Percentiles rank a stretch among this genome's conserved stretches.
Evolutionary conservation across 2,888 invertebrate genomes (phyloP).

Genomic region (Dicranocentrus wangi): DNA sequence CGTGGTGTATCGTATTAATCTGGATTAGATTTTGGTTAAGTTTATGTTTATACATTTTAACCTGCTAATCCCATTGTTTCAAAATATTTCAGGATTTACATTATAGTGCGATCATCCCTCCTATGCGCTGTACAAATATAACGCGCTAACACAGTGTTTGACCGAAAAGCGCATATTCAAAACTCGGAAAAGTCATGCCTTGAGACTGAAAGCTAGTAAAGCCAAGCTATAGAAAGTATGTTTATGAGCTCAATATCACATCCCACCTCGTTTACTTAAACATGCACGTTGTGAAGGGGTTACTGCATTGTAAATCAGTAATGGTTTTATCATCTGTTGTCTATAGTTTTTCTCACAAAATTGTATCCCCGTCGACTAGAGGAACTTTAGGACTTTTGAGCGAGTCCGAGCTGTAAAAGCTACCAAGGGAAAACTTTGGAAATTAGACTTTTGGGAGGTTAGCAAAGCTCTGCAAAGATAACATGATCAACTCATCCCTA

Average conservation of each 20-base stretch:
- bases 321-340: background rate
- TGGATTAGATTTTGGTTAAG: too few species aligned
- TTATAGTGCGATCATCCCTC: too few species aligned
- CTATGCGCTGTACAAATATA: too few species aligned
- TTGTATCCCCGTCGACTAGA: background rate
- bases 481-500: conserved; percentile 6
- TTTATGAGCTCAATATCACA: background rate
- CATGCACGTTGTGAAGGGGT: conserved; percentile 20
- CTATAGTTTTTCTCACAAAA: background rate
- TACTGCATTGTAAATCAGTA: conserved; percentile 20
- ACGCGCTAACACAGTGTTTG: too few species aligned
- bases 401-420: background rate
- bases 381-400: background rate
- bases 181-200: background rate
- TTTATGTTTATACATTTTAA: too few species aligned
- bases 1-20: too few species aligned
- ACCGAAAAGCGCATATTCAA: conserved; percentile 4
- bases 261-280: conserved; percentile 15
- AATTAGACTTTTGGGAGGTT: background rate
- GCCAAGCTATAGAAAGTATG: background rate
- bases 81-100: too few species aligned
- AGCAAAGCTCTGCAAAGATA: background rate
- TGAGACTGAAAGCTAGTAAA: background rate
- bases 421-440: background rate
- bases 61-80: too few species aligned